Conservation (phyloP, 2,797 vertebrate species). For the Allobates femoralis region DNA sequence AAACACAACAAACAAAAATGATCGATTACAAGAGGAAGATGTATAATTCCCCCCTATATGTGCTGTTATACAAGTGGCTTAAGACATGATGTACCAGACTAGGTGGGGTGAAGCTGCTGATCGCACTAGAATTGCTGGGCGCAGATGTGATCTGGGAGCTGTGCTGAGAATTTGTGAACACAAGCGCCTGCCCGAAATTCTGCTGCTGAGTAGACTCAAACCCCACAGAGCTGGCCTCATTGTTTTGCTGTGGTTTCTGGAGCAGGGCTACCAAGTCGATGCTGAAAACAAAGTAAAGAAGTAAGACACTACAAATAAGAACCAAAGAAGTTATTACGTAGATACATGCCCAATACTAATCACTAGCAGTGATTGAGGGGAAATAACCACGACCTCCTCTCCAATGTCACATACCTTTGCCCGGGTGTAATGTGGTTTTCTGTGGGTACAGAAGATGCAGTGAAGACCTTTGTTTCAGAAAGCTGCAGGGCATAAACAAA, state of each 20-base stretch:
- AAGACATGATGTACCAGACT: slow-evolving; percentile 83
- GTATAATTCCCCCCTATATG: background rate
- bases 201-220: slow-evolving; percentile 82
- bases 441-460: slow-evolving; percentile 86
- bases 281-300: slow-evolving; percentile 71
- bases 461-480: slow-evolving; percentile 86
- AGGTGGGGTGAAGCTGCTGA: slow-evolving; percentile 87
- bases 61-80: background rate
- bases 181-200: slow-evolving; percentile 88
- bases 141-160: slow-evolving; percentile 76
- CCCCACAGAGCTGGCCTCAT: slow-evolving; percentile 77
- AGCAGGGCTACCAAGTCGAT: slow-evolving; percentile 89
- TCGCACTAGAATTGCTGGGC: slow-evolving; percentile 76
- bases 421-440: slow-evolving; percentile 87
- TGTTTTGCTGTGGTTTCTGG: slow-evolving; percentile 83
- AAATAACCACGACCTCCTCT: background rate
- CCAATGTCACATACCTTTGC: slow-evolving; percentile 80
- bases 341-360: background rate
- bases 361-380: background rate
- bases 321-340: background rate
- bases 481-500: slow-evolving; percentile 67
- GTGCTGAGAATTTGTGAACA: slow-evolving; percentile 97
- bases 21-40: no score
- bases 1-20: no score
- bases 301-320: no score